Evolutionary conservation across 2,797 vertebrate species (phyloP).

Genomic region (Tarsius wallacei): DNA sequence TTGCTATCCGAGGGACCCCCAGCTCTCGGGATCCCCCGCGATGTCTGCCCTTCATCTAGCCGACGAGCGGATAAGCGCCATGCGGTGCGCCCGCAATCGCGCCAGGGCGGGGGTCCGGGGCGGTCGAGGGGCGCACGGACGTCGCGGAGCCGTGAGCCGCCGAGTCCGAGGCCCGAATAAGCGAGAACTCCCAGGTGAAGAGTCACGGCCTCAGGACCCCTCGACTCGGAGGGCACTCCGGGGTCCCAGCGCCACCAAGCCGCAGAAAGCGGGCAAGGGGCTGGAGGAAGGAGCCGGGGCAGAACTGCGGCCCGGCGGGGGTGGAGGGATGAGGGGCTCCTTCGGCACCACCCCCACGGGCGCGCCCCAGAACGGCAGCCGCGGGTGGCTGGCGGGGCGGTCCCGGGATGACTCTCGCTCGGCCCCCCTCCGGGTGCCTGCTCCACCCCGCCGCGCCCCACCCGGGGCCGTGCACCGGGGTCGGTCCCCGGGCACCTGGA

Average conservation of each 20-base stretch:
- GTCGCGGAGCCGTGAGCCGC: not conserved
- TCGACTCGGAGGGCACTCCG: constrained; percentile 23
- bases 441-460: constrained; percentile 36
- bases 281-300: constrained; percentile 74
- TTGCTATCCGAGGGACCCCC: constrained; percentile 58
- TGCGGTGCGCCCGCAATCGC: constrained; percentile 54
- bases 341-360: not conserved
- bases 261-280: not conserved
- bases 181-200: not conserved
- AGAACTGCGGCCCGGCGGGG: not conserved
- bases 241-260: constrained; percentile 66
- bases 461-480: not conserved
- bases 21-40: not conserved
- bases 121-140: constrained; percentile 38
- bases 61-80: constrained; percentile 33
- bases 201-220: constrained; percentile 44
- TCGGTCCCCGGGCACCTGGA: constrained; percentile 18
- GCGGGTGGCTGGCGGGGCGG: constrained; percentile 23
- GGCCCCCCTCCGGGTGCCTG: not conserved
- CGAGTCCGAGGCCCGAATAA: constrained; percentile 14
- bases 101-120: constrained; percentile 46
- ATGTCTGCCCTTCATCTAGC: not conserved
- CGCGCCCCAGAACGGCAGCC: constrained; percentile 60
- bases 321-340: not conserved
- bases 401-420: constrained; percentile 47